Evolutionary conservation across 2,797 vertebrate genomes (phyloP).

Genomic region (Philypnodon macrostomus): DNA sequence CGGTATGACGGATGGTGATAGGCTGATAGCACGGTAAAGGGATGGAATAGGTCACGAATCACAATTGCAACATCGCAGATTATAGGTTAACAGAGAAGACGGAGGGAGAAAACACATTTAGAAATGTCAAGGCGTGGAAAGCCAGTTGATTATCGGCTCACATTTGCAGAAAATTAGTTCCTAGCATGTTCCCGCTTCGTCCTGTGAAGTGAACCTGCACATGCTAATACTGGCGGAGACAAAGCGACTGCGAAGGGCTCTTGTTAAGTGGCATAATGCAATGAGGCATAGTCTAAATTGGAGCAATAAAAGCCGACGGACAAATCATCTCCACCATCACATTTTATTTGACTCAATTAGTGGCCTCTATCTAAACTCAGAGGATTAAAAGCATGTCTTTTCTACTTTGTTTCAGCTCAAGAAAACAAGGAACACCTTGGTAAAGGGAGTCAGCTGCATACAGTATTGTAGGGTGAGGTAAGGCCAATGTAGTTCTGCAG

Average conservation of each 20-base stretch:
- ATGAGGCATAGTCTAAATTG: constrained; percentile 72
- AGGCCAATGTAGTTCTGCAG: no score
- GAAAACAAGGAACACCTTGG: constrained; percentile 6
- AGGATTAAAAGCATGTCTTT: constrained; percentile 53
- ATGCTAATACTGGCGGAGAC: constrained; percentile 64
- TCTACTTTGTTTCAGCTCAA: constrained; percentile 23
- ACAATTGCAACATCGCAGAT: constrained; percentile 31
- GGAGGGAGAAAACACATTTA: constrained; percentile 25
- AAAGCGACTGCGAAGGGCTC: constrained; percentile 64
- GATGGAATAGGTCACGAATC: constrained; percentile 47
- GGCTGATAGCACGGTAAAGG: constrained; percentile 5
- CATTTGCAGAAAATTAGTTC: constrained; percentile 56
- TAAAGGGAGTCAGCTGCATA: constrained; percentile 22
- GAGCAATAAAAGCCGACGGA: constrained; percentile 72
- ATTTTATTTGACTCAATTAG: constrained; percentile 77
- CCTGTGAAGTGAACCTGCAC: constrained; percentile 65
- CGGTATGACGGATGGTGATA: constrained; percentile 39
- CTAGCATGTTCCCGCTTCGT: constrained; percentile 39
- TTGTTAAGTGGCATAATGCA: constrained; percentile 74
- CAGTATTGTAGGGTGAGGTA: constrained; percentile 35
- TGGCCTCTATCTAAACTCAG: constrained; percentile 51
- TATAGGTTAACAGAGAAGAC: constrained; percentile 18
- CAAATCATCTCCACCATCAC: constrained; percentile 74
- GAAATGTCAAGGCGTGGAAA: constrained; percentile 36
- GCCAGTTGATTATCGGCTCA: constrained; percentile 49